Evolutionary conservation across 1,140 invertebrate genomes (phyloP), one percentile per base, ranked within the genome.

Genomic region (Drosophila tristis): DNA sequence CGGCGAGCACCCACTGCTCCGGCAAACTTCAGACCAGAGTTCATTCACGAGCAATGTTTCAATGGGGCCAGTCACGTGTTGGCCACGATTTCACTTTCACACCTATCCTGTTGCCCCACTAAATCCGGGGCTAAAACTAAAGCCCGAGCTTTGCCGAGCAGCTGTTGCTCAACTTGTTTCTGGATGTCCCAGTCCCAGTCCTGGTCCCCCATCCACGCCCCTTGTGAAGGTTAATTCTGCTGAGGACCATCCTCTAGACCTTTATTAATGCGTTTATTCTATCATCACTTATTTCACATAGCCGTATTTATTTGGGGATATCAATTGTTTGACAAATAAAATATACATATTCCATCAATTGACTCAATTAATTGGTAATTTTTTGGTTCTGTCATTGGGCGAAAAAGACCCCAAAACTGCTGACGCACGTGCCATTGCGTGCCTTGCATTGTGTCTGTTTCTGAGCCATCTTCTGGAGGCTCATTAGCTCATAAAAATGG

Each of bases 401-500:
- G 51, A 26, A 61, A 45, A 39, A 26, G 5, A 26, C 23, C 13
- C 51, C 26, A 29, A 6, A 60, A 49, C 35, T 45, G 42, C 44
- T 84, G 62, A 84, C 80, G 81, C 62, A 80, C 63, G 81, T 86
- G 47, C 50, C 67, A 63, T 26, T 65, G 49, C 56, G 81, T 86
- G 73, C 60, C 51, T 39, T 53, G 58, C 39, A 43, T 55, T 49
- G 49, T 63, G 58, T 54, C 54, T 31, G 39, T 23, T 55, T 39
- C 23, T 31, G 35, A 13, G 9, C 5, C 13, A 39, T 15, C 7
- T 39, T 4, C 16, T 5, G 6, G 11, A 23, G 43, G 45, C 55
- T 43, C 55, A 31, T 20, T 25, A 26, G 25, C 42, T 54, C 43
- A 74, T 65, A 66, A 66, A 74, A 66, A 53, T 65, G 60, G 54